A percentile compares a stretch with the other conserved stretches of the same genome.
These are phyloP conservation scores for Ptilonorhynchus violaceus DNA, from an alignment of 2,113 vertebrate species.

Conservation along the genomic window DNA sequence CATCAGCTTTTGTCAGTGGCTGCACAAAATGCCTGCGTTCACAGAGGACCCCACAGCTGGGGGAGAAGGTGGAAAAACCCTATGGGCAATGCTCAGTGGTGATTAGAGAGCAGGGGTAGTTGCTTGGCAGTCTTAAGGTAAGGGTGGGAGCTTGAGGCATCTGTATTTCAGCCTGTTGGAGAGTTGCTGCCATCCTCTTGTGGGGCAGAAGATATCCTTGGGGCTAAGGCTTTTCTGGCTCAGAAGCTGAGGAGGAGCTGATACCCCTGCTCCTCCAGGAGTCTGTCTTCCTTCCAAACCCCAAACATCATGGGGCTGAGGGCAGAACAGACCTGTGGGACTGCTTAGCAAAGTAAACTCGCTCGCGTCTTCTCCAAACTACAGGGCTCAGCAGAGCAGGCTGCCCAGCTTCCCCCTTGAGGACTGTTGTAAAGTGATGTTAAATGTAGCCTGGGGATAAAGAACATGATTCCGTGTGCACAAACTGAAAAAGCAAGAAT, in stretches of 20 bases:
- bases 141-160: neutral
- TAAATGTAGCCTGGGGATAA: neutral
- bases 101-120: neutral
- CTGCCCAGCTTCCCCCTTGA: neutral
- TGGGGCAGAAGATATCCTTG: neutral
- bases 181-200: neutral
- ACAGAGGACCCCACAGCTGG: neutral
- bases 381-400: neutral
- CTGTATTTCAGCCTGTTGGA: neutral
- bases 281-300: neutral
- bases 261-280: neutral
- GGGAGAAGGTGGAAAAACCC: neutral
- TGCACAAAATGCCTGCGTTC: neutral
- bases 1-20: neutral
- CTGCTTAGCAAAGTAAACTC: neutral
- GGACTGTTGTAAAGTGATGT: neutral
- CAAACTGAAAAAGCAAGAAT: neutral
- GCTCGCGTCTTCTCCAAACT: neutral
- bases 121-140: neutral
- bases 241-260: neutral
- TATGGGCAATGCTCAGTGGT: neutral
- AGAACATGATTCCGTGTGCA: neutral
- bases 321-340: neutral
- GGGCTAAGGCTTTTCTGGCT: neutral
- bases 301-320: neutral